Conservation (phyloP, 2,888 invertebrate species). For the Pandemis cinnamomeana region DNA sequence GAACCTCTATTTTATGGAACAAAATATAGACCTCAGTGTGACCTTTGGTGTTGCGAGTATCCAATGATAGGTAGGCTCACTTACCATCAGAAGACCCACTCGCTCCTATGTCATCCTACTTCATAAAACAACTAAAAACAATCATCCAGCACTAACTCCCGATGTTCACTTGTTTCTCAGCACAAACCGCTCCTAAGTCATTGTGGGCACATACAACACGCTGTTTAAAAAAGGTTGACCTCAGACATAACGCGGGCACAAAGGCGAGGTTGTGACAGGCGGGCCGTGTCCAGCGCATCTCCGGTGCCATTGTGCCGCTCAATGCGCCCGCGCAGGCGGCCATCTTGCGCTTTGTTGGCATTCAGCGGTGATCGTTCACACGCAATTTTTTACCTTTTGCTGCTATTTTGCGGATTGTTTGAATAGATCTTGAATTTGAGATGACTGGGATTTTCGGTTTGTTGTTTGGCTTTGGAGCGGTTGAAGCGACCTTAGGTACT, state of each 20-base stretch:
- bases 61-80: too few species aligned
- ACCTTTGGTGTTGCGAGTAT: too few species aligned
- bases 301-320: slow-evolving; percentile 17
- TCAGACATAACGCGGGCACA: slow-evolving; percentile 28
- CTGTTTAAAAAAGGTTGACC: slow-evolving; percentile 33
- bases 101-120: too few species aligned
- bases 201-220: slow-evolving; percentile 32
- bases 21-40: too few species aligned
- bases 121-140: too few species aligned
- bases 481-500: neutral
- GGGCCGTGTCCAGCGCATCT: slow-evolving; percentile 22
- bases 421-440: slow-evolving; percentile 34
- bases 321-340: slow-evolving; percentile 13
- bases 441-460: slow-evolving; percentile 17
- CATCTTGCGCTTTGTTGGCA: slow-evolving; percentile 13
- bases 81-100: too few species aligned
- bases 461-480: neutral
- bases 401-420: slow-evolving; percentile 30
- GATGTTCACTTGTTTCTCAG: neutral
- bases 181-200: neutral
- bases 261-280: slow-evolving; percentile 34
- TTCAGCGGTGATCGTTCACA: slow-evolving; percentile 25
- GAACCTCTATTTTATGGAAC: too few species aligned
- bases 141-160: too few species aligned
- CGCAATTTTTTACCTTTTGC: slow-evolving; percentile 31